Evolutionary conservation across 92 coral and sea anemone genomes (phyloP), one percentile per base, ranked within the genome.

Genomic region (Phenganax subtilis): DNA sequence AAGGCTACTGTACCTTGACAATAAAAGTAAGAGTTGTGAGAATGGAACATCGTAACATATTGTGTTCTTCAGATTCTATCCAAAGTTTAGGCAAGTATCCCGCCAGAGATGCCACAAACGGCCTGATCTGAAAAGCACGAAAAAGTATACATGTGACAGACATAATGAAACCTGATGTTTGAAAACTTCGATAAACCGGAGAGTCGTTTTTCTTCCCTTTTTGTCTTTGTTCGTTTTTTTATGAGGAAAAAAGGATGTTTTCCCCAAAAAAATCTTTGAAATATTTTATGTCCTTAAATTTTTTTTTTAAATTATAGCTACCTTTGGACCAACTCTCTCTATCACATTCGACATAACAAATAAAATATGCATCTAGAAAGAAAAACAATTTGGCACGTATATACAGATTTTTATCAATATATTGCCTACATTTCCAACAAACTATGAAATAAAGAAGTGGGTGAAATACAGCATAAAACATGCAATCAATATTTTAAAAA

Each of bases 51-150:
- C 90, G 90, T 17, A 94, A 73, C 98, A 94, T 94, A 82, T 92
- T 92, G 82, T 94, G 98, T 76, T 94, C 93, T 29, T 88, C 96
- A 37, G 98, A 92, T 83, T 90, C 92, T 59, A 88, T 91, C 98
- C 98, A 94, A 62, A 94, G 86, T 84, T 90, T 92, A 51, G 98
- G 98, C 31, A 94, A 90, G 77, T 94, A 94, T 51, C 86, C 55
- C 12, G 90, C 87, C 10, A 94, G 74, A 59, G 92, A 89, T 53
- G 90, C 81, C 15, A 90, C 91, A 68, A 81, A 88, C 51, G 96
- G 96, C 44, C 88, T 88, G 69, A 94, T 88, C 98, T 93, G 55
- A 28, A 37, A 68, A 20, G 27, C 47, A 7, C 47, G 5, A 37
- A 5, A 37, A 37, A 37, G 47, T 37, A 37, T 37, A 37, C 47